Percentiles rank a stretch among this genome's conserved stretches.
Evolutionary conservation across 2,888 invertebrate species (phyloP).

Genomic region (Campaea margaritaria): DNA sequence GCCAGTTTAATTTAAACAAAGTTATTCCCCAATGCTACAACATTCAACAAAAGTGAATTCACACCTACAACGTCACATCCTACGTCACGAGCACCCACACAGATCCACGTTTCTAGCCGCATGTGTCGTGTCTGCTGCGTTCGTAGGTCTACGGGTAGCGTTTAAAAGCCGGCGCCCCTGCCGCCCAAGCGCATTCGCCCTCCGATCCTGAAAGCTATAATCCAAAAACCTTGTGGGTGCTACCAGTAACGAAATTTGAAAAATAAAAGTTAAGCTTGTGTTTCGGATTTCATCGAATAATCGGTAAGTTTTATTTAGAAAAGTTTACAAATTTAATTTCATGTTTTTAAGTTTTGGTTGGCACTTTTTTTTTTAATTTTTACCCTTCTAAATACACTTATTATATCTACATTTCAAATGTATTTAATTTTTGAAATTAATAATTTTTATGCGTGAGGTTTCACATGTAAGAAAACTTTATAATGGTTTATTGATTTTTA

Average conservation of each 20-base stretch:
- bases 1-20: not conserved
- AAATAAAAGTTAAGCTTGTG: constrained; percentile 30
- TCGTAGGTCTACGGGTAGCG: constrained; percentile 60
- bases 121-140: constrained; percentile 41
- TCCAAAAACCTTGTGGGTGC: constrained; percentile 28
- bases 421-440: no score
- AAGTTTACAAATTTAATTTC: not conserved
- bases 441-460: no score
- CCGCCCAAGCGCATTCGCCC: constrained; percentile 72
- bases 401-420: no score
- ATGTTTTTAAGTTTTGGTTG: no score
- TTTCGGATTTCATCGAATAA: constrained; percentile 21
- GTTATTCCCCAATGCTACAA: not conserved
- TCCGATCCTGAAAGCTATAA: constrained; percentile 25
- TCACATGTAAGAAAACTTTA: no score
- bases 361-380: no score
- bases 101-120: constrained; percentile 6
- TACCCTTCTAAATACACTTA: no score
- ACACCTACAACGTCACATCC: constrained; percentile 3
- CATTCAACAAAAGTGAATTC: not conserved
- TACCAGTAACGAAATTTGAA: constrained; percentile 5
- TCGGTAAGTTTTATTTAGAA: constrained; percentile 16
- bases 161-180: constrained; percentile 73
- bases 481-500: no score
- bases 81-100: constrained; percentile 62